Percentiles rank a stretch among this genome's conserved stretches.
These are phyloP conservation scores for Gastrophysa polygoni DNA, from an alignment of 2,888 invertebrate genomes.

Conservation along the genomic window DNA sequence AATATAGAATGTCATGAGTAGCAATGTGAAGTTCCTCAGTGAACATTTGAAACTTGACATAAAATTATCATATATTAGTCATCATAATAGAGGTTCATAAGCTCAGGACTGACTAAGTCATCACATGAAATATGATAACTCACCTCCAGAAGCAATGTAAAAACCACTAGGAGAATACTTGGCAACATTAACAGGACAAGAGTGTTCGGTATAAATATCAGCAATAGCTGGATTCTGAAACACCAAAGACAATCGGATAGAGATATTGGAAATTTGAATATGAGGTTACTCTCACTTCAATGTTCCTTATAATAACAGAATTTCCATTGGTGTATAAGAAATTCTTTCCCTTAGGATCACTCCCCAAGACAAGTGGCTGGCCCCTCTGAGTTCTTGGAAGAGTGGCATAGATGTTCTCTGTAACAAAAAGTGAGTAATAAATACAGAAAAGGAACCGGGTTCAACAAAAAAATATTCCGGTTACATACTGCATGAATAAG, in stretches of 20 bases:
- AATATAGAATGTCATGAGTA: no score
- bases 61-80: no score
- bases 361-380: conserved; percentile 90
- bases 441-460: neutral
- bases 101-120: no score
- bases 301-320: conserved; percentile 95
- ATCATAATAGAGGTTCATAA: no score
- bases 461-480: conserved; percentile 8
- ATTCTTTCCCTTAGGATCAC: conserved; percentile 96
- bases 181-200: conserved; percentile 92
- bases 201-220: conserved; percentile 98
- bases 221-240: conserved; percentile 85
- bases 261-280: no score
- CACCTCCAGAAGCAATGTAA: conserved; percentile 98
- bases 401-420: conserved; percentile 89
- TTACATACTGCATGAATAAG: conserved; percentile 51
- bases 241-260: conserved; percentile 19
- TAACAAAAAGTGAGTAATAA: conserved; percentile 18
- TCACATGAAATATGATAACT: conserved; percentile 49
- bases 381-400: conserved; percentile 95
- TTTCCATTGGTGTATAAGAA: conserved; percentile 98
- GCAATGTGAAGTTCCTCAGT: no score
- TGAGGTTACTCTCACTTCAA: conserved; percentile 74
- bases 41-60: no score
- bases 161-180: conserved; percentile 98